phyloP scores from a whole-genome alignment of 2,797 vertebrate species.

The Scleropages formosus region DNA sequence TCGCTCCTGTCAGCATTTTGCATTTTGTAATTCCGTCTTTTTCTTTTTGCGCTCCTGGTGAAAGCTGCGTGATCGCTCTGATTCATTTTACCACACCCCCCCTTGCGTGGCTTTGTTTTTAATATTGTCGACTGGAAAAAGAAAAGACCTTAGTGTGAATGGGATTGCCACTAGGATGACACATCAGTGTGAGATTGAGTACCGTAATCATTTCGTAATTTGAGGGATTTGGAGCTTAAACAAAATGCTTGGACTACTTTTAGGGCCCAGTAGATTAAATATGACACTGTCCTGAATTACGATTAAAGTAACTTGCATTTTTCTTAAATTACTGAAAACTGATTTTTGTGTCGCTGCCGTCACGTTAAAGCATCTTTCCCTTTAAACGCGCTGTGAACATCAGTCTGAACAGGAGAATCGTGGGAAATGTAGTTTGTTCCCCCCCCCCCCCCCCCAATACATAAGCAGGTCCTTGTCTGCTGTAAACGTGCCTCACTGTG shows the following conservation, averaged over 20 bases:
- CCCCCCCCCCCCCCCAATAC: neutral
- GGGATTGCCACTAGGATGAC: neutral
- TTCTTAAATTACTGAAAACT: too few species aligned
- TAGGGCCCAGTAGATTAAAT: too few species aligned
- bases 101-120: neutral
- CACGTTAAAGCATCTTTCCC: too few species aligned
- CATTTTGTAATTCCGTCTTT: neutral
- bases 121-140: neutral
- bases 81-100: too few species aligned
- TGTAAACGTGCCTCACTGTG: neutral
- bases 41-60: neutral
- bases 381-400: too few species aligned
- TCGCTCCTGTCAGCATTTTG: neutral
- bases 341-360: too few species aligned
- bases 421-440: constrained; percentile 20
- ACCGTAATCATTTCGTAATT: too few species aligned
- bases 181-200: neutral
- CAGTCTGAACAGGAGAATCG: neutral
- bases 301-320: too few species aligned
- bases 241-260: too few species aligned
- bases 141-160: neutral
- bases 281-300: too few species aligned
- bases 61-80: neutral
- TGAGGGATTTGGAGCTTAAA: too few species aligned
- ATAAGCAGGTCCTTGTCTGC: neutral